phyloP scores from a whole-genome alignment of 2,113 vertebrate species.

The Carassius auratus region DNA sequence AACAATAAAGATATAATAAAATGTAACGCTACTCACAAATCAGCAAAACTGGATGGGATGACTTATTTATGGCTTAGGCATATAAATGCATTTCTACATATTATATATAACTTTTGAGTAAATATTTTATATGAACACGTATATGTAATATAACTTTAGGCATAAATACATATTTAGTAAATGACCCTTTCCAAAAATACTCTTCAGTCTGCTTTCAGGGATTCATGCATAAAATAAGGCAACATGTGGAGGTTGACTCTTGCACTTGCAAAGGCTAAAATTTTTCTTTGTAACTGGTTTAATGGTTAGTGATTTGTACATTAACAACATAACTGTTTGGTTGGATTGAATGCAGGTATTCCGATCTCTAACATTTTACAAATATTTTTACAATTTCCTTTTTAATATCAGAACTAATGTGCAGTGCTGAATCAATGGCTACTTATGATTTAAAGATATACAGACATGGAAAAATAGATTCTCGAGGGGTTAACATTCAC shows the following conservation, averaged over 20 bases:
- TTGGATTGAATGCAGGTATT: neutral
- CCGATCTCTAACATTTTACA: neutral
- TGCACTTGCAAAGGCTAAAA: neutral
- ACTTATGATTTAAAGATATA: neutral
- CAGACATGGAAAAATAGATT: neutral
- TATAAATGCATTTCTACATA: neutral
- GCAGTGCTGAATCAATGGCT: neutral
- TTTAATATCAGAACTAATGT: neutral
- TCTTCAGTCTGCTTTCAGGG: neutral
- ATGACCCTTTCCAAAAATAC: neutral
- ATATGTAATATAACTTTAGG: neutral
- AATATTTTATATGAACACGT: neutral
- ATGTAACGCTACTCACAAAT: neutral
- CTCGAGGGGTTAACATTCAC: neutral
- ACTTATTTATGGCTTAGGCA: neutral
- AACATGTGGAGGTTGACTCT: constrained; percentile 9
- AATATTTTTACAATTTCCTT: neutral
- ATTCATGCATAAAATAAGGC: constrained; percentile 32
- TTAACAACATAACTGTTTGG: neutral
- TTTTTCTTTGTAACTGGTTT: neutral
- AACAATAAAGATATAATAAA: neutral
- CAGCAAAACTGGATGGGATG: neutral
- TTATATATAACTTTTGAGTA: neutral
- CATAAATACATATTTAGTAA: neutral
- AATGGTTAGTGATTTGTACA: neutral